Conservation (phyloP, 1,140 invertebrate species). For the Ceratitis capitata region DNA sequence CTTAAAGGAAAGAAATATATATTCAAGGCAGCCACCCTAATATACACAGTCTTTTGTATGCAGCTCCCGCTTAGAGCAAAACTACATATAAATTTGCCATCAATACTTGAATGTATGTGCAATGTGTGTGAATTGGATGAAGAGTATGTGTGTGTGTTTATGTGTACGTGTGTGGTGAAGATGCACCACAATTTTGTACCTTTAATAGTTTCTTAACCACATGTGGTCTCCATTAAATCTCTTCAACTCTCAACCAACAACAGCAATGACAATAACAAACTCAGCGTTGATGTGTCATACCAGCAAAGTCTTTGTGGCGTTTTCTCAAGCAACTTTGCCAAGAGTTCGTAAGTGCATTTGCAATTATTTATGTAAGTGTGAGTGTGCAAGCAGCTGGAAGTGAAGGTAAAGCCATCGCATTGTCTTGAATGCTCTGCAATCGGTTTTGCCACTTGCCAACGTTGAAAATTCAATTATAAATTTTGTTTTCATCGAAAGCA, state of each 20-base stretch:
- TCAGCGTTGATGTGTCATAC: background rate
- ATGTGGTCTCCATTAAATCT: background rate
- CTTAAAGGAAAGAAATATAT: too few species aligned
- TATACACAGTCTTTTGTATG: too few species aligned
- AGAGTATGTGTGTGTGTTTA: too few species aligned
- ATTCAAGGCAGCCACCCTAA: too few species aligned
- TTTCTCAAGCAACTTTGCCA: background rate
- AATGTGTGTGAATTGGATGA: too few species aligned
- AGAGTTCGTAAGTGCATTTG: too few species aligned
- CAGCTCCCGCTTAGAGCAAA: too few species aligned
- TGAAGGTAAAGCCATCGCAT: too few species aligned
- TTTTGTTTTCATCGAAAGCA: conserved; percentile 10
- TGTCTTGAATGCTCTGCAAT: conserved; percentile 9
- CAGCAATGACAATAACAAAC: too few species aligned
- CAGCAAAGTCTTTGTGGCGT: background rate
- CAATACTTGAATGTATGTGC: too few species aligned
- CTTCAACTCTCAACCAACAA: background rate
- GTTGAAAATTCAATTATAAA: conserved; percentile 32
- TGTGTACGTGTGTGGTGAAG: too few species aligned
- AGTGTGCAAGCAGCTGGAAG: background rate
- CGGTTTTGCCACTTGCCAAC: conserved; percentile 2
- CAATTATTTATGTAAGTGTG: background rate
- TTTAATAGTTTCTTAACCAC: conserved; percentile 28
- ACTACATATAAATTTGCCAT: too few species aligned
- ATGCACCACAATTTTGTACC: conserved; percentile 8